phyloP scores from a whole-genome alignment of 2,797 vertebrate species.

The Fundulus diaphanus region DNA sequence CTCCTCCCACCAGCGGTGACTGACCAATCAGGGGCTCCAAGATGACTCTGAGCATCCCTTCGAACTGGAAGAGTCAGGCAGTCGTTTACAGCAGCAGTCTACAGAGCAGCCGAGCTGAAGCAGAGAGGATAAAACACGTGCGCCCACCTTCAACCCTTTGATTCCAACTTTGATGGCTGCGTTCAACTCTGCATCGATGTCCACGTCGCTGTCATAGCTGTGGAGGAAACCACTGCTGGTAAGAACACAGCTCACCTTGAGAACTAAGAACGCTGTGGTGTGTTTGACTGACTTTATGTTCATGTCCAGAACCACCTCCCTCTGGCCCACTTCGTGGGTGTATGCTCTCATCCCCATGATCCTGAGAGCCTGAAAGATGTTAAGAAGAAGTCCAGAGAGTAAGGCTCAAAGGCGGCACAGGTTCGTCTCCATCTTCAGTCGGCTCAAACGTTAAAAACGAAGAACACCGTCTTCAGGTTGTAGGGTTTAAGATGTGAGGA shows the following conservation, averaged over 20 bases:
- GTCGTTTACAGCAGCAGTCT: background rate
- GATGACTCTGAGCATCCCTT: slow-evolving; percentile 90
- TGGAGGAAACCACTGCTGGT: background rate
- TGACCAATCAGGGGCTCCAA: slow-evolving; percentile 90
- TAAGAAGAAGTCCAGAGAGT: too few relatives aligned
- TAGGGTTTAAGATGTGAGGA: background rate
- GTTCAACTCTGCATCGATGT: slow-evolving; percentile 90
- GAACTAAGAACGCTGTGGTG: background rate
- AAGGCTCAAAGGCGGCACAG: background rate
- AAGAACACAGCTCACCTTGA: background rate
- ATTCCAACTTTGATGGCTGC: slow-evolving; percentile 87
- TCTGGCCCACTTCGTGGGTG: slow-evolving; percentile 86
- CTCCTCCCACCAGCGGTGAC: slow-evolving; percentile 90
- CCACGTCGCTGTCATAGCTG: slow-evolving; percentile 91
- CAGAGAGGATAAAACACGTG: background rate
- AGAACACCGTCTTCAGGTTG: background rate
- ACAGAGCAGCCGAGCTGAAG: background rate
- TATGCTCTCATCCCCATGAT: slow-evolving; percentile 89
- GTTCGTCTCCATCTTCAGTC: background rate
- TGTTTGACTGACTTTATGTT: slow-evolving; percentile 84
- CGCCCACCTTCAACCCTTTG: slow-evolving; percentile 88
- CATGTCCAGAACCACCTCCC: slow-evolving; percentile 90
- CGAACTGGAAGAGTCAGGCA: slow-evolving; percentile 77
- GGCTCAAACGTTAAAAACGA: background rate
- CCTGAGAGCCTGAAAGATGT: slow-evolving; percentile 84